A percentile compares a stretch with the other conserved stretches of the same genome.
phyloP scores from a whole-genome alignment of 2,888 invertebrate species.

The Glaucopsyche alexis region DNA sequence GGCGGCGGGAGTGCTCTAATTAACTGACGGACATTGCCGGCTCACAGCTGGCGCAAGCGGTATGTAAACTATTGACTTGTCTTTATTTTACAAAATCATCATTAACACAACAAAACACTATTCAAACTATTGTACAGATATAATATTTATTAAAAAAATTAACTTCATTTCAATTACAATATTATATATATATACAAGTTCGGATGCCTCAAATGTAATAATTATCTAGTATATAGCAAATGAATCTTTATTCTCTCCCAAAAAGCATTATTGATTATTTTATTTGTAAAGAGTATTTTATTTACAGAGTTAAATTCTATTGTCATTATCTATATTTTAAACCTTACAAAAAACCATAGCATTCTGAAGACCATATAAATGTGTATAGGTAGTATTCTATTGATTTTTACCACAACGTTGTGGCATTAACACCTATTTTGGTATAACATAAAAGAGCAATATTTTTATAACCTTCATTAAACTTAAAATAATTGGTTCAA shows the following conservation, averaged over 20 bases:
- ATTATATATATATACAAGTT: too few relatives aligned
- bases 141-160: not conserved
- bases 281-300: too few relatives aligned
- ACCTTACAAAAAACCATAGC: not conserved
- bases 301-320: too few relatives aligned
- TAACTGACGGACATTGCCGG: slow-evolving; percentile 78
- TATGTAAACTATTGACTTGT: slow-evolving; percentile 49
- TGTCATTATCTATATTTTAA: too few relatives aligned
- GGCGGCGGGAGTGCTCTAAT: slow-evolving; percentile 64
- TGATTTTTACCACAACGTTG: not conserved
- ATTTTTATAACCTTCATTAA: not conserved
- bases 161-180: too few relatives aligned
- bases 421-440: too few relatives aligned
- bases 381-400: not conserved
- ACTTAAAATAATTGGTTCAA: not conserved
- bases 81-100: slow-evolving; percentile 4
- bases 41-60: slow-evolving; percentile 75
- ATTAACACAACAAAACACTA: not conserved
- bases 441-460: not conserved
- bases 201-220: too few relatives aligned
- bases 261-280: too few relatives aligned
- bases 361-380: not conserved
- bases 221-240: too few relatives aligned
- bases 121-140: not conserved
- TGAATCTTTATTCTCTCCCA: too few relatives aligned